Conservation (phyloP, 2,888 invertebrate species). For the Isotomurus palustris region DNA sequence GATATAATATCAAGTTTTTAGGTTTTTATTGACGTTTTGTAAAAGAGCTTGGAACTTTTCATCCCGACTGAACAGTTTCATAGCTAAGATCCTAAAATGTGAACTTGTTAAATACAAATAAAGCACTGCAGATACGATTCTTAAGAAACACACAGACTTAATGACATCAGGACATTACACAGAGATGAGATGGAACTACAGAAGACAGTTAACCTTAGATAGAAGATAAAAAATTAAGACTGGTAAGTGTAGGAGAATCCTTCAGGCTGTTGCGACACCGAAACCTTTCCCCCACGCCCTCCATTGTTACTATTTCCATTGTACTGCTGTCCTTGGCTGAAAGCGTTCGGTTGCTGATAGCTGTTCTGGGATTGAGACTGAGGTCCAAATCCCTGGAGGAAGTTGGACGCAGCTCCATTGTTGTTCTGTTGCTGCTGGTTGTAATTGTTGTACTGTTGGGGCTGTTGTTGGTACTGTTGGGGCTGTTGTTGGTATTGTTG, state of each 20-base stretch:
- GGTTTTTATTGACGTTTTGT: too few relatives aligned
- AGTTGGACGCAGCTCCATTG: slow-evolving; percentile 10
- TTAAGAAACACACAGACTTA: neutral
- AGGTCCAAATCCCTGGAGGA: neutral
- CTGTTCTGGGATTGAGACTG: neutral
- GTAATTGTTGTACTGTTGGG: neutral
- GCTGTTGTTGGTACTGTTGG: slow-evolving; percentile 27
- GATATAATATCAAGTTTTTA: too few relatives aligned
- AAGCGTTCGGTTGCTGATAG: neutral
- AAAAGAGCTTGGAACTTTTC: too few relatives aligned
- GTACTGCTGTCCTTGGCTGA: slow-evolving; percentile 2
- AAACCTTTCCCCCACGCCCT: slow-evolving; percentile 23
- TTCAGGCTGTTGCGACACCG: slow-evolving; percentile 30
- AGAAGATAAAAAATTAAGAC: neutral
- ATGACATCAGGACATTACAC: neutral
- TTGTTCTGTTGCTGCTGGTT: slow-evolving; percentile 9
- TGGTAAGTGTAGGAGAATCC: slow-evolving; percentile 28
- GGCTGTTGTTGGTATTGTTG: slow-evolving; percentile 18
- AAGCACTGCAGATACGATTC: neutral
- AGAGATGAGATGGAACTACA: neutral
- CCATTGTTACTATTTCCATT: slow-evolving; percentile 6
- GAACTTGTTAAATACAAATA: neutral
- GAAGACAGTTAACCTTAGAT: neutral
- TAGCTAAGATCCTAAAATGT: too few relatives aligned
- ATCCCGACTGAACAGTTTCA: too few relatives aligned